Conservation (phyloP, 2,888 invertebrate genomes). For the Harpalus rubripes region DNA sequence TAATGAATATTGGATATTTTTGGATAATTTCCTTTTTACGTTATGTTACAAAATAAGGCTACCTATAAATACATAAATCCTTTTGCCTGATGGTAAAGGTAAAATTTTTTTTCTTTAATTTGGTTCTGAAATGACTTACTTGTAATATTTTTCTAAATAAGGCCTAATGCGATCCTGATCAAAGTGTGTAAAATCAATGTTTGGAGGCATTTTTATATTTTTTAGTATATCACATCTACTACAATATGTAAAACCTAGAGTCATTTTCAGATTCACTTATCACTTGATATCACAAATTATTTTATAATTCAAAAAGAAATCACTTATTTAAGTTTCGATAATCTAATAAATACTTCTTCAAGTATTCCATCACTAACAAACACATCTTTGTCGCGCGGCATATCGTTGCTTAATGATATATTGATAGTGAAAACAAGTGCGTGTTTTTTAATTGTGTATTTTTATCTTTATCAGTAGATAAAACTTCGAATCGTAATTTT, state of each 20-base stretch:
- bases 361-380: slow-evolving; percentile 6
- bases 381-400: slow-evolving; percentile 25
- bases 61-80: too few species aligned
- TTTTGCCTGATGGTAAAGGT: too few species aligned
- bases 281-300: neutral
- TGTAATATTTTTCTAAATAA: slow-evolving; percentile 48
- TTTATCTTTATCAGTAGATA: slow-evolving; percentile 31
- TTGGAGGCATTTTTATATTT: slow-evolving; percentile 44
- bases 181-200: slow-evolving; percentile 29
- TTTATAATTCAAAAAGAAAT: neutral
- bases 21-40: too few species aligned
- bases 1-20: too few species aligned
- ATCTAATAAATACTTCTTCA: slow-evolving; percentile 1
- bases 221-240: slow-evolving; percentile 31
- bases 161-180: slow-evolving; percentile 55
- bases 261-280: neutral
- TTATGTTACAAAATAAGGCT: too few species aligned
- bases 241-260: neutral
- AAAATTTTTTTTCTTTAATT: too few species aligned
- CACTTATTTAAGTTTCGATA: slow-evolving; percentile 2
- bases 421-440: slow-evolving; percentile 15
- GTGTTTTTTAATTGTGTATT: slow-evolving; percentile 19
- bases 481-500: neutral
- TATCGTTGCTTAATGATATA: neutral
- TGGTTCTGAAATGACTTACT: slow-evolving; percentile 61